Evolutionary conservation across 2,797 vertebrate genomes (phyloP), one percentile per base, ranked within the genome.

Genomic region (Chromis chromis): DNA sequence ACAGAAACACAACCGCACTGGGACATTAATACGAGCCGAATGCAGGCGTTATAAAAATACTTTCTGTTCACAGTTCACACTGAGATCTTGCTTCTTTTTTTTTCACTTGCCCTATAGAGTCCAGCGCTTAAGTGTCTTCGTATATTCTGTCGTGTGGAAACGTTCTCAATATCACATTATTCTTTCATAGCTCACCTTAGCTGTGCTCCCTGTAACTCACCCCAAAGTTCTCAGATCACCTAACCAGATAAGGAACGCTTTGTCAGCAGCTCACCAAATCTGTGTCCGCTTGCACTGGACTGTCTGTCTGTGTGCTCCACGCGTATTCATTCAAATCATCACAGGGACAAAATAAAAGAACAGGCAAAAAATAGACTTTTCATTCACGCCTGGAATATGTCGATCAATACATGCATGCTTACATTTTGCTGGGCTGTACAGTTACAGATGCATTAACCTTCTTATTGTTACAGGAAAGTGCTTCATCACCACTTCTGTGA

Each of bases 81-180:
- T 5, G 19, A 28, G 27, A 28, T 57, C 39, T 70, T 17, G 28
- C 21, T n/a, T 7, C n/a, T 46, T 33, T 62, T 67, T 74, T 65
- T 81, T 61, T 53, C 63, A 31, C 60, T 21, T 40, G 42, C 40
- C 69, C 71, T 44, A 64, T 49, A 62, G 44, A 76, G 78, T 56
- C 58, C 66, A 14, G 76, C 63, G 19, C 83, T 74, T 67, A 71
- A 76, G 48, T 28, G 79, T 82, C 74, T 78, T 58, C 4, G 80
- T 78, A 42, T 76, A 78, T 79, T 76, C 87, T 81, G 74, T 76
- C 72, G 52, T 70, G 83, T 88, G 91, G 91, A 93, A 89, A 87
- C 68, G 79, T 88, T 94, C 94, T 94, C 94, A 79, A 80, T 94
- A 89, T 94, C 94, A 91, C 94, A 95, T 95, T 94, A 95, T 94